A percentile compares a stretch with the other conserved stretches of the same genome.
Conservation (phyloP, 2,113 vertebrate species). For the Alethe diademata region DNA sequence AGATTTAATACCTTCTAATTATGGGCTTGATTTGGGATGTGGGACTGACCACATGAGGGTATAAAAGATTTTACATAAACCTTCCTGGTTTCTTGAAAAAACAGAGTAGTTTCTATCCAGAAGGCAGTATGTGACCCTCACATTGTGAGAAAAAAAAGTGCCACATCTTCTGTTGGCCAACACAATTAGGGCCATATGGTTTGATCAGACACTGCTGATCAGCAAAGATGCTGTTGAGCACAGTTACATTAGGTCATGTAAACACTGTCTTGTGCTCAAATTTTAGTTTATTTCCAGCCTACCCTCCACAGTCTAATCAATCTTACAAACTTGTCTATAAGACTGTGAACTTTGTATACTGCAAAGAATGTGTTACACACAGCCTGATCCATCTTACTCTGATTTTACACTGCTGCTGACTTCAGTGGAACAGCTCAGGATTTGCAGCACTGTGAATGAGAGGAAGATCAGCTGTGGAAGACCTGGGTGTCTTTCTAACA, state of each 20-base stretch:
- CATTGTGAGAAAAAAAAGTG: not conserved
- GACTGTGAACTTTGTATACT: not conserved
- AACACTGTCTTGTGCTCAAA: not conserved
- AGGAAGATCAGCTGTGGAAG: not conserved
- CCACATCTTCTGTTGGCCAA: not conserved
- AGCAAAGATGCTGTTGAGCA: not conserved
- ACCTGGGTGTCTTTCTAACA: not conserved
- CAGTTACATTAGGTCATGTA: not conserved
- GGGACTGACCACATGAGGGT: not conserved
- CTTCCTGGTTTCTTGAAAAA: not conserved
- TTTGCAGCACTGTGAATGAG: not conserved
- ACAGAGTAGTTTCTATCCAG: not conserved
- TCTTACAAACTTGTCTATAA: not conserved
- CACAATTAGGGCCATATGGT: fast-evolving
- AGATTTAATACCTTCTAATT: not conserved
- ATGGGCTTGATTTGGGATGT: not conserved
- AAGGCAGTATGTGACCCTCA: not conserved
- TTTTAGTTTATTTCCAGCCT: not conserved
- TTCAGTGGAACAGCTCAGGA: not conserved
- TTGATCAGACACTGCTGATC: not conserved
- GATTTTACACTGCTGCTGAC: not conserved
- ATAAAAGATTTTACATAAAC: not conserved
- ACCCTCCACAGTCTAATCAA: not conserved
- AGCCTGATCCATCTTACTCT: not conserved
- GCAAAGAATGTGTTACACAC: not conserved